These are phyloP conservation scores for Perizoma affinitatum DNA, from an alignment of 2,888 invertebrate genomes.

Conservation along the genomic window DNA sequence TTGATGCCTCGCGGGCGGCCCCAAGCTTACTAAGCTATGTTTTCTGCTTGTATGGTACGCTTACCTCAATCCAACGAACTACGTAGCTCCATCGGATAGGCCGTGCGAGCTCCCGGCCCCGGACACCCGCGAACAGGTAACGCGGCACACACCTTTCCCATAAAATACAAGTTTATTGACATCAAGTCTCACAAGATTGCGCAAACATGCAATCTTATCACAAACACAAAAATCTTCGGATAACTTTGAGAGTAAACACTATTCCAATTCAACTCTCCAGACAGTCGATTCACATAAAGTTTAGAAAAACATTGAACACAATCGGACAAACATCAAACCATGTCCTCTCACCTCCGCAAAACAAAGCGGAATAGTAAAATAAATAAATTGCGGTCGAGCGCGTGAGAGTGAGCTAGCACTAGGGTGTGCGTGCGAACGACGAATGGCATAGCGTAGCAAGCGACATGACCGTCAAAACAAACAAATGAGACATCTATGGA, in stretches of 20 bases:
- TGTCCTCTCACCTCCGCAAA: conserved; percentile 81
- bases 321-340: conserved; percentile 51
- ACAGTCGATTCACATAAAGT: conserved; percentile 69
- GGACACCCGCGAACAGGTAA: conserved; percentile 76
- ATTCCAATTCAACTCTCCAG: conserved; percentile 48
- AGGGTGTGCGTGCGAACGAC: conserved; percentile 57
- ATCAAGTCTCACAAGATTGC: conserved; percentile 77
- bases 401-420: conserved; percentile 30
- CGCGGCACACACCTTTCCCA: conserved; percentile 83
- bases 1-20: conserved; percentile 54
- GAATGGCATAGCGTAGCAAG: conserved; percentile 47
- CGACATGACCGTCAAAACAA: conserved; percentile 54
- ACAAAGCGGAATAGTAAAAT: conserved; percentile 78
- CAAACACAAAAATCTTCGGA: conserved; percentile 61
- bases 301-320: conserved; percentile 76
- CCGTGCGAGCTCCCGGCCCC: conserved; percentile 48
- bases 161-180: conserved; percentile 82
- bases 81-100: conserved; percentile 60
- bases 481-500: conserved; percentile 58
- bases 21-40: conserved; percentile 46
- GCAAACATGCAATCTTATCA: conserved; percentile 65
- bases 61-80: conserved; percentile 69
- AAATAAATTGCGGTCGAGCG: conserved; percentile 32
- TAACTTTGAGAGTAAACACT: conserved; percentile 22
- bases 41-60: conserved; percentile 32